Base-by-base conservation (phyloP, 1,140 invertebrate genomes). In the Drosophila punjabiensis region DNA sequence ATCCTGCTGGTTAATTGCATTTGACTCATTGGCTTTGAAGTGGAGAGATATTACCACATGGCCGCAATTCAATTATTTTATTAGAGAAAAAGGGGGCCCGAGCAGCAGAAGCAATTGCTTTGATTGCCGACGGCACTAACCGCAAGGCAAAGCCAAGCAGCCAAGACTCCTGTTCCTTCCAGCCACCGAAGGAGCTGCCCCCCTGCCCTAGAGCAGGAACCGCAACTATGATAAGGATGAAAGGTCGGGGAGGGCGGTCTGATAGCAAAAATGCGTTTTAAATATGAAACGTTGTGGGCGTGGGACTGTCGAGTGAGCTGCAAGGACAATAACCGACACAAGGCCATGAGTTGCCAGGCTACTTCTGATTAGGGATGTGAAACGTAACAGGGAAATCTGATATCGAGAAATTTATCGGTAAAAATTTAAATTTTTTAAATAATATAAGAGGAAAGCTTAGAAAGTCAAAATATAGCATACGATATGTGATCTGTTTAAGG, bases 21-120 rank as follows among this genome's bases (percentile, higher is more conserved):
- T 75, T 75, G 56, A 59, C 66, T 76, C 70, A 78, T 88, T 84
- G 67, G 69, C 85, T 88, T 88, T 90, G 81, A 89, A 79, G 78
- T 88, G 65, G 66, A 50, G 66, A 61, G 60, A 76, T 77, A 61
- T 65, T 79, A 82, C 85, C 86, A 76, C 85, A 89, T 88, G 77
- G 81, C 85, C 85, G 68, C 84, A 90, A 89, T 76, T 85, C 70
- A 89, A 89, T 89, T 89, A 89, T 82, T 89, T 81, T 85, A 89
- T 85, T 89, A 89, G 77, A 87, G 62, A 69, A 75, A 67, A 79
- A 48, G 55, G 48, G 48, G 53, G 32, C 43, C 64, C 28, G 43
- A 63, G 52, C 20, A 30, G 81, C 77, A 63, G 70, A 76, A 76
- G 81, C 75, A 90, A 85, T 85, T 85, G 82, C 85, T 89, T 90